Evolutionary conservation across 1,140 invertebrate species (phyloP), one percentile per base, ranked within the genome.

Genomic region (Listronotus bonariensis): DNA sequence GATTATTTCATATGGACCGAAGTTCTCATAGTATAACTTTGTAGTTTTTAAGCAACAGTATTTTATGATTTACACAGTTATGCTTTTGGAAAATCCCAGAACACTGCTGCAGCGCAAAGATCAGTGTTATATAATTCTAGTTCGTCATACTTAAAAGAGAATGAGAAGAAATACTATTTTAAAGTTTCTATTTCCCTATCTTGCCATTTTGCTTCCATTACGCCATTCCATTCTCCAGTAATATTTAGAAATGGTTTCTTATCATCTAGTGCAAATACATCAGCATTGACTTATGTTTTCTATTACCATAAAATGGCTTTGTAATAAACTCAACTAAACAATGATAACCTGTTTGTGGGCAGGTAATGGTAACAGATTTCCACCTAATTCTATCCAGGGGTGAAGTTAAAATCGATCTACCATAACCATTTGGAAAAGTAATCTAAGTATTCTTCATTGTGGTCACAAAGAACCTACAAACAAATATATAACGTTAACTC

Each of bases 371-470:
- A 1, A n/a, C n/a, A 96, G 91, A 4, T 87, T 88, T 48, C 96
- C 96, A 43, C 96, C 96, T 10, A 99, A 81, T 80, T 98, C 96
- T 74, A 98, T 95, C 96, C 96, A 98, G 1, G 96, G 96, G n/a
- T 45, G 96, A 88, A 32, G 95, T 96, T 68, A 98, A 81, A 72
- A 98, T 98, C 26, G 95, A 97, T 76, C 93, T 90, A 67, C 93
- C 96, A 80, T 98, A 98, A 68, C 95, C 96, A 82, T 95, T 97
- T 4, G 96, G 96, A 82, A 99, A 96, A 41, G 92, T 95, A 43
- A 96, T n/a, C 85, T 63, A 92, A 87, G 78, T 98, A 98, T 74
- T 97, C 93, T 78, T 98, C 96, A 57, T 90, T 89, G 67, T 89
- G 84, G 58, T 95, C 88, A n/a, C n/a, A n/a, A n/a, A n/a, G n/a